Base-by-base conservation (phyloP, 2,888 invertebrate species). In the Julus scanicus region DNA sequence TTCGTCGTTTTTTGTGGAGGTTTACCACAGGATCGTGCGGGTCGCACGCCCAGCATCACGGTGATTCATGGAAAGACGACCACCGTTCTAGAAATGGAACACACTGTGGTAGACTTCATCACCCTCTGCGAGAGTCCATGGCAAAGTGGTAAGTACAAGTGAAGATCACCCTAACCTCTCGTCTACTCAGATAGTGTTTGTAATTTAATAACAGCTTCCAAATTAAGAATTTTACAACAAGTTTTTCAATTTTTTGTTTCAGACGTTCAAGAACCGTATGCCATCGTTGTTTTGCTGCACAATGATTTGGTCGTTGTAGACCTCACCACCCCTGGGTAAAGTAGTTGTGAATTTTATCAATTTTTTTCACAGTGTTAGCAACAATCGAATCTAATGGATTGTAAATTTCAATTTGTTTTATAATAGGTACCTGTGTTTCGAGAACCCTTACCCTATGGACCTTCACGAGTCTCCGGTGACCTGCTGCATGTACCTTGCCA, bases 391-490 rank as follows among this genome's bases (percentile, higher is more conserved):
- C 29, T 29, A 29, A 29, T 29, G 29, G 29, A 29, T 29, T 29
- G 29, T 29, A 29, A 29, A n/a, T 39, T 44, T 53, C 29, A 44
- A 44, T 17, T 53, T 87, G 48, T 37, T n/a, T 88, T 87, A 57
- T 90, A 91, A 13, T 91, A 94, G 93, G 37, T 99, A 98, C 94
- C 99, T 99, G 40, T 98, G 98, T 93, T 97, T 99, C 94, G 99
- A 99, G 93, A 99, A 99, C 94, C 99, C 99, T 84, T 99, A 99
- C 94, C 98, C 99, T 89, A 99, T 99, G 98, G 99, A 99, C 93
- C 95, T 99, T 91, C 99, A 99, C 94, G 99, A 99, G 94, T 98
- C 98, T 88, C 97, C 99, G 39, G 99, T 99, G 91, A 99, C 99
- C 89, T 97, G 97, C 93, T 97, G 98, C 93, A 95, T 96, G 89